Evolutionary conservation across 2,888 invertebrate species (phyloP).

Genomic region (Xanthorhoe spadicearia): DNA sequence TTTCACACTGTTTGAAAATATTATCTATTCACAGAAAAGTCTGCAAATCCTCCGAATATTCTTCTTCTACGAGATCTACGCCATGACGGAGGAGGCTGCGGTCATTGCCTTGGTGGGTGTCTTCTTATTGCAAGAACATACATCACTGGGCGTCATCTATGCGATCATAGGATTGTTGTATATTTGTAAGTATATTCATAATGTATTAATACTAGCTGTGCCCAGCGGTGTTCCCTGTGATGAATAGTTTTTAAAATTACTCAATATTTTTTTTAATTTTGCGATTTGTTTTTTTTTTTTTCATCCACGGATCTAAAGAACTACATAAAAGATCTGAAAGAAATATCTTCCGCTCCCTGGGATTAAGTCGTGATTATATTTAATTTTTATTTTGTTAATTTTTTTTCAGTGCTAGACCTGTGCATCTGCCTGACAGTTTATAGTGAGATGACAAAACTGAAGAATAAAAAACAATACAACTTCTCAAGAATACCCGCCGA

Average conservation of each 20-base stretch:
- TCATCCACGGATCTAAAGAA: too few species aligned
- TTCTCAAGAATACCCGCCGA: conserved; percentile 27
- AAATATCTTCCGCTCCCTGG: too few species aligned
- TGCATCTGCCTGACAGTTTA: conserved; percentile 31
- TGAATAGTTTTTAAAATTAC: too few species aligned
- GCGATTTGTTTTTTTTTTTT: too few species aligned
- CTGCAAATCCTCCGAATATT: conserved; percentile 42
- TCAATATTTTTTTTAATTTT: too few species aligned
- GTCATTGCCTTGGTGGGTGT: conserved; percentile 7
- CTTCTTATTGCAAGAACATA: not conserved
- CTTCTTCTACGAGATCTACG: conserved; percentile 49
- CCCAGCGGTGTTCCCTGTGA: too few species aligned
- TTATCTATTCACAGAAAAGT: conserved; percentile 52
- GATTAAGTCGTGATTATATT: too few species aligned
- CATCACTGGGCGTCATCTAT: not conserved
- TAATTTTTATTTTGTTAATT: too few species aligned
- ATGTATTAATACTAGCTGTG: too few species aligned
- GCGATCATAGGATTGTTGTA: conserved; percentile 7
- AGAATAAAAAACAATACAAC: conserved; percentile 37
- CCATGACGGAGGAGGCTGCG: conserved; percentile 5
- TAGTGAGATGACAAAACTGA: conserved; percentile 40
- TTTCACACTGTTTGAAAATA: too few species aligned
- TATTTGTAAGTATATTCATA: conserved; percentile 13
- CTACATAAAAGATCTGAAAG: too few species aligned
- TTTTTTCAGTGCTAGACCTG: conserved; percentile 34